Percentiles rank a stretch among this genome's conserved stretches.
Conservation (phyloP, 2,888 invertebrate genomes). For the Quadriops clusia region DNA sequence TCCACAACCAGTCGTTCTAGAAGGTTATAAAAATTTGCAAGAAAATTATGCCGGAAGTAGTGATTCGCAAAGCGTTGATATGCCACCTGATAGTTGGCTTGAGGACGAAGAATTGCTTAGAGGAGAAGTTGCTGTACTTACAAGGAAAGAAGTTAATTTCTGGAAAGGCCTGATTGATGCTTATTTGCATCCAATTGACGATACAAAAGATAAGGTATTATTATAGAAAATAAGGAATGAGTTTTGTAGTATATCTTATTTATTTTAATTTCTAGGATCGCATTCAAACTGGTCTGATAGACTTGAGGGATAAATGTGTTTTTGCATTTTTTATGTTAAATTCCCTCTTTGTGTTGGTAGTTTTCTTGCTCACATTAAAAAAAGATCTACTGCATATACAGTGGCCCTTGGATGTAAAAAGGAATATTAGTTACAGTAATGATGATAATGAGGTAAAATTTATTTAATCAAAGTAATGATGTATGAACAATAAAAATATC, state of each 20-base stretch:
- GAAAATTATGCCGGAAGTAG: too few species aligned
- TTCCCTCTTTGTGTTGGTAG: constrained; percentile 61
- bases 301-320: constrained; percentile 53
- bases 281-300: constrained; percentile 40
- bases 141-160: constrained; percentile 56
- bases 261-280: constrained; percentile 26
- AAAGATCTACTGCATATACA: constrained; percentile 55
- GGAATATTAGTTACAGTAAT: constrained; percentile 31
- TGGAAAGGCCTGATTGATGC: constrained; percentile 66
- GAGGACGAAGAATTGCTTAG: constrained; percentile 53
- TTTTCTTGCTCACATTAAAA: constrained; percentile 61
- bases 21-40: too few species aligned
- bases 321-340: constrained; percentile 67
- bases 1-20: too few species aligned
- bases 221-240: constrained; percentile 20
- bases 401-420: constrained; percentile 53
- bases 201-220: constrained; percentile 51
- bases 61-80: constrained; percentile 39
- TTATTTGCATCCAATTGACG: constrained; percentile 63
- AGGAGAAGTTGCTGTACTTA: constrained; percentile 54
- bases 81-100: constrained; percentile 44
- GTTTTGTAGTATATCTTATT: constrained; percentile 5
- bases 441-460: constrained; percentile 23
- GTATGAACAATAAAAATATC: not conserved
- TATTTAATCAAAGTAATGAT: not conserved